Base-by-base conservation (phyloP, 2,113 vertebrate species). In the Phodopus roborovskii region DNA sequence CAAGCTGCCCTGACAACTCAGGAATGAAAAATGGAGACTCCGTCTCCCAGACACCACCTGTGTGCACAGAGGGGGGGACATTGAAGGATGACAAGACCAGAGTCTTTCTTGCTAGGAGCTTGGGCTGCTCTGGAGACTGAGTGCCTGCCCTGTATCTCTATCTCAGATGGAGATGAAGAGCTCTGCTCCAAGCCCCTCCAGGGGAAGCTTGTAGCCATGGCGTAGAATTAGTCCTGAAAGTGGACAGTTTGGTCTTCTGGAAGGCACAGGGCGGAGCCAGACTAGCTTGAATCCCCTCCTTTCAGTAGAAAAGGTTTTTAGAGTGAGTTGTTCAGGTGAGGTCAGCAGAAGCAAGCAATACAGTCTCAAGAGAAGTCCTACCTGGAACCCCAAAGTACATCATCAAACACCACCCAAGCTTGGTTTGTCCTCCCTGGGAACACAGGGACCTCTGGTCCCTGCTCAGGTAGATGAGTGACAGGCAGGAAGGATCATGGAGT, bases 191-290 rank as follows among this genome's bases (percentile, higher is more conserved):
- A 94, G 96, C 85, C 84, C 66, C n/a, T 78, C 11, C 19, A 93
- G 92, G 95, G 97, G 87, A 97, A 97, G 97, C 96, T 97, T 96
- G 94, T 77, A 95, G 78, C 91, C 81, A 5, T 28, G 71, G 92
- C 75, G 56, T 73, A 96, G 95, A 86, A 92, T 95, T 96, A 86
- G 96, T 97, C 94, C 97, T 96, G n/a, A 90, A 95, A 30, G 64
- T 60, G 36, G 62, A 22, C 7, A 0, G 36, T 53, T 4, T 56
- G 45, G 64, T 28, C 71, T 78, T 79, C 87, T 6, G 11, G 73
- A 81, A 78, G 22, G 62, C 36, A 1, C 16, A 36, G 77, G 36
- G 33, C 64, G 33, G 33, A 42, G 58, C 70, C 85, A 20, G 75
- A 17, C 8, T 45, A 56, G 77, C 70, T 93, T 73, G 10, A 58